A percentile compares a stretch with the other conserved stretches of the same genome.
These are phyloP conservation scores for Aphrocallistes beatrix DNA, from an alignment of 37 sponge, comb jelly and placozoan species.

Conservation along the genomic window DNA sequence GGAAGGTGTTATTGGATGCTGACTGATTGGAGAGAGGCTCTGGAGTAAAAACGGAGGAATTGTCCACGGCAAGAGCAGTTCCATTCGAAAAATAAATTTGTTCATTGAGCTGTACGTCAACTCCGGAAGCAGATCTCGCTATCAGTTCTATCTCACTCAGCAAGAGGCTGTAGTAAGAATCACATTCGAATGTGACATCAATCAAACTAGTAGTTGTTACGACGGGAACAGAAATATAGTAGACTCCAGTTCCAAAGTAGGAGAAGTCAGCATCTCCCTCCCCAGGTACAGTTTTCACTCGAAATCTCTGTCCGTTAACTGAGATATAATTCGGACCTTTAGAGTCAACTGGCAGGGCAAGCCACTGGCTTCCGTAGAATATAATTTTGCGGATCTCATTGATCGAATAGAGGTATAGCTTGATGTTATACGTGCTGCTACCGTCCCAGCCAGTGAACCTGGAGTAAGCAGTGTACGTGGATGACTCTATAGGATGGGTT, in stretches of 20 bases:
- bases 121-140: background rate
- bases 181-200: background rate
- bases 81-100: background rate
- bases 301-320: background rate
- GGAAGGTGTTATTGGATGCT: too few relatives aligned
- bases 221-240: background rate
- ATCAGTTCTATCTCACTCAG: background rate
- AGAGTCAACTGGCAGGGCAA: slow-evolving; percentile 13
- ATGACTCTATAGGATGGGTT: too few relatives aligned
- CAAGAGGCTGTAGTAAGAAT: background rate
- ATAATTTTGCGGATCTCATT: background rate
- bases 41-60: too few relatives aligned
- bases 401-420: background rate
- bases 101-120: background rate
- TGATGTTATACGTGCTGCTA: background rate
- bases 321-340: background rate
- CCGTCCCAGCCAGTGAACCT: background rate
- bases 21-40: too few relatives aligned
- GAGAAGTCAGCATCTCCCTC: background rate
- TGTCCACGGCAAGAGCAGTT: background rate
- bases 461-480: background rate
- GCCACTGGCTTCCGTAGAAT: slow-evolving; percentile 1
- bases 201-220: background rate
- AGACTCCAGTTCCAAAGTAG: slow-evolving; percentile 4
- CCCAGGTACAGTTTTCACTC: background rate